Conservation (phyloP, 2,888 invertebrate species). For the Euplagia quadripunctaria region DNA sequence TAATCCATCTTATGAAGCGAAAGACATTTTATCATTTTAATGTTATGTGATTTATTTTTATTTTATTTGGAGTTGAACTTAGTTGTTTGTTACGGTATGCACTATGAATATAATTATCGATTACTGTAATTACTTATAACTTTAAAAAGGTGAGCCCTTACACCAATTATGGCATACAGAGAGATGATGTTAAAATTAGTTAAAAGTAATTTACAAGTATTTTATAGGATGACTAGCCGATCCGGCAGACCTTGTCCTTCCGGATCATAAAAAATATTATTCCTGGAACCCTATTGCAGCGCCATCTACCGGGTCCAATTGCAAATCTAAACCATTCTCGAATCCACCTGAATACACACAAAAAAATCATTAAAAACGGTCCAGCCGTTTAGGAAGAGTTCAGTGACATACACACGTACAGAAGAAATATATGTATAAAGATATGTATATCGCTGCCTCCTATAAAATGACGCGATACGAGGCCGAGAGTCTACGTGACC, state of each 20-base stretch:
- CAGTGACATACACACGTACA: too few relatives aligned
- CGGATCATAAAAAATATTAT: too few relatives aligned
- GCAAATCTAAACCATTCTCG: too few relatives aligned
- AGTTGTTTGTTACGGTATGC: constrained; percentile 21
- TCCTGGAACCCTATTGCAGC: too few relatives aligned
- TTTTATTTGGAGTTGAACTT: constrained; percentile 18
- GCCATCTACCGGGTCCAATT: too few relatives aligned
- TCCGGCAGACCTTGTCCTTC: too few relatives aligned
- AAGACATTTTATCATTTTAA: constrained; percentile 27
- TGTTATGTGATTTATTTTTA: background rate
- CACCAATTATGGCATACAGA: background rate
- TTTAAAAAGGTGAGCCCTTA: background rate
- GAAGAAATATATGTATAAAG: too few relatives aligned
- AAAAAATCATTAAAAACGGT: too few relatives aligned
- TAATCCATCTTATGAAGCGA: background rate
- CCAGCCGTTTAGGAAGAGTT: too few relatives aligned
- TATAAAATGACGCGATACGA: background rate
- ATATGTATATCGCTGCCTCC: background rate
- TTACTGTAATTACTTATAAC: background rate
- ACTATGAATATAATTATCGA: constrained; percentile 28
- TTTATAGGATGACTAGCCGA: too few relatives aligned
- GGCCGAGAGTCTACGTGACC: constrained; percentile 30
- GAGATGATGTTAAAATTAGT: background rate
- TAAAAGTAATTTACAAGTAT: background rate
- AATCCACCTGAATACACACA: too few relatives aligned